Conservation (phyloP, 2,113 vertebrate species). For the Cygnus buccinator region DNA sequence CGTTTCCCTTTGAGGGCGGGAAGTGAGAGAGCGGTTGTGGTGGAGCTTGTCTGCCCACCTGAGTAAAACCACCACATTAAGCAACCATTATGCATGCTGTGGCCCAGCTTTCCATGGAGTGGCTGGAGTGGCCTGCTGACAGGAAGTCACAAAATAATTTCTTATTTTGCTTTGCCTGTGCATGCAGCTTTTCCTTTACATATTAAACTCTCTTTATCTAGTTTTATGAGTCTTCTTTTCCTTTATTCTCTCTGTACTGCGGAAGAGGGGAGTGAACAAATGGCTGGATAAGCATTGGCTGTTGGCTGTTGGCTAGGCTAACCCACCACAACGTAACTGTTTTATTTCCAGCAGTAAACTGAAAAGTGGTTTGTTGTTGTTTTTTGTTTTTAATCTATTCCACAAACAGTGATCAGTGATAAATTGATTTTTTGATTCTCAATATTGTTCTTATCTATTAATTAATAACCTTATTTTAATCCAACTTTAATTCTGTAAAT, state of each 20-base stretch:
- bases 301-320: neutral
- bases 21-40: no score
- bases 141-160: neutral
- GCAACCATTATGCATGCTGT: fast-evolving
- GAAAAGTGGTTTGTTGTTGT: neutral
- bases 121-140: neutral
- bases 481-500: neutral
- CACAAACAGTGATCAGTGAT: neutral
- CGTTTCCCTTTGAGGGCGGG: no score
- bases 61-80: no score
- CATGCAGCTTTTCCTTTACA: neutral
- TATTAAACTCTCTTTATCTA: neutral
- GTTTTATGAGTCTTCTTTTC: neutral
- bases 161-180: neutral
- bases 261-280: neutral
- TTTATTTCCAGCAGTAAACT: neutral
- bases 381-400: neutral
- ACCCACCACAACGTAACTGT: neutral
- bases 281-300: neutral
- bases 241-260: neutral
- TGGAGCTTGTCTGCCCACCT: no score
- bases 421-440: neutral
- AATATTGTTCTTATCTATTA: neutral
- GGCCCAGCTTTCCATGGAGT: neutral
- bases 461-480: neutral